Evolutionary conservation across 2,797 vertebrate genomes (phyloP).

Genomic region (Alosa sapidissima): DNA sequence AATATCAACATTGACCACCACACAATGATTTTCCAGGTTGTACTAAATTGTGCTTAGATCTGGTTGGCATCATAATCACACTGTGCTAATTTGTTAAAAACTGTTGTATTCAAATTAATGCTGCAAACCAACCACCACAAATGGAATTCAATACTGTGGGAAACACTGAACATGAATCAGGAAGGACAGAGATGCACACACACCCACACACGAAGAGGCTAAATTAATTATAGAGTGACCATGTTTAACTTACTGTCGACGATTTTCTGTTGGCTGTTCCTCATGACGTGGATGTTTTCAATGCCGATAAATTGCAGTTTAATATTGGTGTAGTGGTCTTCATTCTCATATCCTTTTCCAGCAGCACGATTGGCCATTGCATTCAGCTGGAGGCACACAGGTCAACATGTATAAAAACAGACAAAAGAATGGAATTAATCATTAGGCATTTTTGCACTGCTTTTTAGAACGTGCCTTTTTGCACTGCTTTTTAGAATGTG

Average conservation of each 20-base stretch:
- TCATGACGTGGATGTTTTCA: slow-evolving; percentile 98
- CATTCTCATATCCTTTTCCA: slow-evolving; percentile 95
- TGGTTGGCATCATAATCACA: no score
- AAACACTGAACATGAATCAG: background rate
- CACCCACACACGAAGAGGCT: background rate
- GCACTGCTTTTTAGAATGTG: no score
- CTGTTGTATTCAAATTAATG: no score
- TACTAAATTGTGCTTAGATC: no score
- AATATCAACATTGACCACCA: no score
- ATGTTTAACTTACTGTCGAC: slow-evolving; percentile 79
- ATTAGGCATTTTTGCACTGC: background rate
- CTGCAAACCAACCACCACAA: no score
- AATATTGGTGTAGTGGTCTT: slow-evolving; percentile 96
- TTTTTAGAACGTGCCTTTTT: no score
- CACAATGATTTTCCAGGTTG: no score
- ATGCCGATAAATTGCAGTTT: slow-evolving; percentile 97
- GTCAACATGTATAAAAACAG: slow-evolving; percentile 27
- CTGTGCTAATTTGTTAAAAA: no score
- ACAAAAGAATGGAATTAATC: background rate
- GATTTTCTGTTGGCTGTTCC: slow-evolving; percentile 94
- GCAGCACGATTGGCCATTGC: slow-evolving; percentile 96
- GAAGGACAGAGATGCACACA: background rate
- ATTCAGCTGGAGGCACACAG: slow-evolving; percentile 79
- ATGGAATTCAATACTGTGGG: no score
- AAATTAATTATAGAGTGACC: background rate